Conservation (phyloP, 1,140 invertebrate genomes). For the Orius insidiosus region DNA sequence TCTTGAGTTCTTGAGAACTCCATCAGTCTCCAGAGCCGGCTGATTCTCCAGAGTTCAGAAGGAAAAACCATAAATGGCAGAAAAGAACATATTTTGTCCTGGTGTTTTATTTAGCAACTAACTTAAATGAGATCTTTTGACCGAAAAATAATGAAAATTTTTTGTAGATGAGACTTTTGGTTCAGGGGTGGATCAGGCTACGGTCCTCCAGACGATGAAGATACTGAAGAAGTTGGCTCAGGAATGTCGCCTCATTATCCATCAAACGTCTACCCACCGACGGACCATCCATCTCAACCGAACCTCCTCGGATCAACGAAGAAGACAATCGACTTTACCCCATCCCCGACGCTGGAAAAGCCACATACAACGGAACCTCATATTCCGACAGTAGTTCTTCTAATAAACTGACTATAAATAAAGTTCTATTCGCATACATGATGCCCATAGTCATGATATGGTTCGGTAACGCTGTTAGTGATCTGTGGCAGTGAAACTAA, state of each 20-base stretch:
- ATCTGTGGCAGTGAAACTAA: constrained; percentile 29
- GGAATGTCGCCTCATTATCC: constrained; percentile 21
- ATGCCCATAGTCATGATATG: constrained; percentile 64
- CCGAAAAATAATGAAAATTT: background rate
- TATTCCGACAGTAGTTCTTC: background rate
- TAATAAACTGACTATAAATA: constrained; percentile 33
- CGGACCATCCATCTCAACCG: constrained; percentile 22
- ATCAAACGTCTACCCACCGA: constrained; percentile 16
- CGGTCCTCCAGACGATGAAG: constrained; percentile 25
- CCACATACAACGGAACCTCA: constrained; percentile 5
- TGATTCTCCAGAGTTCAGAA: no score
- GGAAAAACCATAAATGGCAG: no score
- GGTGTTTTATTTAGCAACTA: no score
- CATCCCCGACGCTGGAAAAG: constrained; percentile 5
- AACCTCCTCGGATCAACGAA: constrained; percentile 23
- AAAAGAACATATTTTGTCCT: no score
- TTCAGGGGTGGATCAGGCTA: constrained; percentile 41
- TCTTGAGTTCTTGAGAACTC: no score
- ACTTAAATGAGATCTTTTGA: no score
- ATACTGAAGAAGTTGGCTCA: constrained; percentile 28
- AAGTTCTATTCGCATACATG: constrained; percentile 52
- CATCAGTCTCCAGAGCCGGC: no score
- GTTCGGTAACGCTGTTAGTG: constrained; percentile 62
- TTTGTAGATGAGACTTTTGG: constrained; percentile 34
- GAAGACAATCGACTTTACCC: constrained; percentile 18